Evolutionary conservation across 2,888 invertebrate genomes (phyloP).

Genomic region (Yponomeuta cagnagella): DNA sequence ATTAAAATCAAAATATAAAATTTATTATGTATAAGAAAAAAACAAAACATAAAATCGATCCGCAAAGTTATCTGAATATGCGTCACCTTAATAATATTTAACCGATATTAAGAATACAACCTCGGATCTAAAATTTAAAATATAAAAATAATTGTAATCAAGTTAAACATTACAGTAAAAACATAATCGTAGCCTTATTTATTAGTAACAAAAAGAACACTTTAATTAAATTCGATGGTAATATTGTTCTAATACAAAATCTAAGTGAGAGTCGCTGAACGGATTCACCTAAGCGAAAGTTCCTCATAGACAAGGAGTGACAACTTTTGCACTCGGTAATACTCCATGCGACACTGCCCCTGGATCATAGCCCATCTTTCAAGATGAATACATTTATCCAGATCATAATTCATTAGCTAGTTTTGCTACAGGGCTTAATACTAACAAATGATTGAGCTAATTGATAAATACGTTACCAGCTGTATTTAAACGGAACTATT

Average conservation of each 20-base stretch:
- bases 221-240: not conserved
- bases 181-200: not conserved
- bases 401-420: not conserved
- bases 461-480: not conserved
- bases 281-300: not conserved
- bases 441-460: not conserved
- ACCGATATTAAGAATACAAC: not conserved
- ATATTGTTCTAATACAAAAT: not conserved
- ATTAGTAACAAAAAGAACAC: not conserved
- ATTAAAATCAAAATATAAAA: conserved; percentile 19
- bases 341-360: not conserved
- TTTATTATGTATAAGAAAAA: conserved; percentile 14
- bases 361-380: not conserved
- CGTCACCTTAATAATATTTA: not conserved
- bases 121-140: not conserved
- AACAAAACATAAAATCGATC: not conserved
- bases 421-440: not conserved
- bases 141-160: not conserved
- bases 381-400: not conserved
- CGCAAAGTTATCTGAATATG: not conserved
- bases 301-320: not conserved
- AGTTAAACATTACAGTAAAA: not conserved
- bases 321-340: not conserved
- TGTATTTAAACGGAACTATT: not conserved
- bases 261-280: not conserved